These are phyloP conservation scores for Sinonovacula constricta DNA, from an alignment of 1,140 invertebrate genomes.

Conservation along the genomic window DNA sequence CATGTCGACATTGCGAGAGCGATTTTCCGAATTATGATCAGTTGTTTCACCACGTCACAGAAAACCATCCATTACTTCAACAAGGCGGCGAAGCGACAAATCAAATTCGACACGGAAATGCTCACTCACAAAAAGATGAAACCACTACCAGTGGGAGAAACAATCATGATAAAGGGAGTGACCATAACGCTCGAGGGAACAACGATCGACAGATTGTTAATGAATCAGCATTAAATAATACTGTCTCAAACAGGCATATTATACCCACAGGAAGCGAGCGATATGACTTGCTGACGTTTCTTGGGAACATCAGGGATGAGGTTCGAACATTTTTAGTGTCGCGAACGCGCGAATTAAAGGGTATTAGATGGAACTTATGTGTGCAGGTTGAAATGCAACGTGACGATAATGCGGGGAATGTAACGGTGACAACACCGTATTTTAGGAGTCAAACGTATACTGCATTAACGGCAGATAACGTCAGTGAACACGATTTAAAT, in stretches of 20 bases:
- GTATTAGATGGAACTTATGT: slow-evolving; percentile 12
- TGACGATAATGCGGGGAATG: neutral
- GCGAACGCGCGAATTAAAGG: neutral
- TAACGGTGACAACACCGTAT: neutral
- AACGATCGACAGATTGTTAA: too few species aligned
- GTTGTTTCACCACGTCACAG: too few species aligned
- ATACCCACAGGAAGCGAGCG: neutral
- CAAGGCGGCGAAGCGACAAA: too few species aligned
- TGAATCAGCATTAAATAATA: slow-evolving; percentile 8
- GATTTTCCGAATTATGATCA: too few species aligned
- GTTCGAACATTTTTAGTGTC: neutral
- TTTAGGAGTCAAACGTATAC: slow-evolving; percentile 17
- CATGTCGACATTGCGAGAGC: too few species aligned
- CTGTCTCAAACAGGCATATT: neutral
- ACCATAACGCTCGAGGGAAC: too few species aligned
- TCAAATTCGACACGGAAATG: too few species aligned
- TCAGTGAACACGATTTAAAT: slow-evolving; percentile 22
- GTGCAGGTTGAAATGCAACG: slow-evolving; percentile 18
- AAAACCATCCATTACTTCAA: too few species aligned
- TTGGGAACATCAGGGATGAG: slow-evolving; percentile 2
- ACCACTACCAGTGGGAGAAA: too few species aligned
- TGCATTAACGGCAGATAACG: slow-evolving; percentile 6
- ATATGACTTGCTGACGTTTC: slow-evolving; percentile 8
- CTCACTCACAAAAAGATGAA: too few species aligned
- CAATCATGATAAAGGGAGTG: too few species aligned